Conservation (phyloP, 2,888 invertebrate species). For the Willowsia nigromaculata region DNA sequence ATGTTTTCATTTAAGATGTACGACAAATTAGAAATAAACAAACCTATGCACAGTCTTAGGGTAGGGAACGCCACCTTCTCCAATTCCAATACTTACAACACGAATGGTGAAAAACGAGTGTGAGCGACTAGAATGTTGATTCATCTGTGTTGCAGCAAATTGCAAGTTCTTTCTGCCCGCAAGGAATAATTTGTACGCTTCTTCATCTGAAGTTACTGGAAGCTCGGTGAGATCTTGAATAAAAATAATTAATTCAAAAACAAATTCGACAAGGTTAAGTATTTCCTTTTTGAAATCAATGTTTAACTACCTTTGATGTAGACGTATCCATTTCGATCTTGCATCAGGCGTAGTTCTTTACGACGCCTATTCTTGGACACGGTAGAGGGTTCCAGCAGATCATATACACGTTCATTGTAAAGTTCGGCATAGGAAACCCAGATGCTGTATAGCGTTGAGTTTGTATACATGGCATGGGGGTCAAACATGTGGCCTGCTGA, state of each 20-base stretch:
- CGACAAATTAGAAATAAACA: background rate
- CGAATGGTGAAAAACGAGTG: conserved; percentile 93
- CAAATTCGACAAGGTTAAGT: background rate
- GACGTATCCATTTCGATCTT: conserved; percentile 83
- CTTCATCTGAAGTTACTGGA: conserved; percentile 86
- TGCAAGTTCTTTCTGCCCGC: conserved; percentile 89
- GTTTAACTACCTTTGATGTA: conserved; percentile 82
- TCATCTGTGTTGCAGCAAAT: conserved; percentile 89
- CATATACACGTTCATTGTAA: conserved; percentile 93
- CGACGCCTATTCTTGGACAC: conserved; percentile 78
- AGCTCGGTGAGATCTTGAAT: conserved; percentile 85
- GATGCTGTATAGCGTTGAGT: conserved; percentile 81
- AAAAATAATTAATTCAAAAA: no score
- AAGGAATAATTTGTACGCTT: conserved; percentile 89
- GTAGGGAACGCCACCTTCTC: conserved; percentile 72
- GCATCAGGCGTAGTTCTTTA: conserved; percentile 83
- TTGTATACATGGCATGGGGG: conserved; percentile 13
- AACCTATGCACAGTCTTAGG: conserved; percentile 63
- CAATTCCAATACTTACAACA: conserved; percentile 84
- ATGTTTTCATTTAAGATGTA: background rate
- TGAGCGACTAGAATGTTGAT: conserved; percentile 91
- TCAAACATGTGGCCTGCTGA: conserved; percentile 33
- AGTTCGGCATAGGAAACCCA: conserved; percentile 95
- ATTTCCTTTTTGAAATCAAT: background rate
- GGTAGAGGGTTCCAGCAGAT: conserved; percentile 83